These are phyloP conservation scores for Trachelus troglodyta DNA, from an alignment of 2,888 invertebrate genomes.

Conservation along the genomic window DNA sequence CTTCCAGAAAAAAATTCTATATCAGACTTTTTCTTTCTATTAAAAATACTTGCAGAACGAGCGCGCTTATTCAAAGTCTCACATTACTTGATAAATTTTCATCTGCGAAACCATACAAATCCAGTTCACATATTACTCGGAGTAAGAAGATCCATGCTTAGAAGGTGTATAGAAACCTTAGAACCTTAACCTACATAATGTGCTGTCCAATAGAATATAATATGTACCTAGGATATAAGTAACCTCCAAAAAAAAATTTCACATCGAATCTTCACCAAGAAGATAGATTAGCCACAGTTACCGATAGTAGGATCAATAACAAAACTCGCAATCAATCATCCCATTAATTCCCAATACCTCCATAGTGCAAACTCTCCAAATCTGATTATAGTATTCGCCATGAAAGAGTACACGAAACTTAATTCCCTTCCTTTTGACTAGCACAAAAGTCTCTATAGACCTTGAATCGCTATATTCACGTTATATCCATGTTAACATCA, in stretches of 20 bases:
- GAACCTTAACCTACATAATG: constrained; percentile 26
- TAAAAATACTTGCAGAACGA: not conserved
- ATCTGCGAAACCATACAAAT: constrained; percentile 35
- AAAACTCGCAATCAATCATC: not conserved
- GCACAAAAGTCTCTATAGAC: not conserved
- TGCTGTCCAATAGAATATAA: constrained; percentile 29
- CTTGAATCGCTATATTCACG: not conserved
- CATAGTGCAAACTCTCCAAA: not conserved
- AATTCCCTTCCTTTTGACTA: not conserved
- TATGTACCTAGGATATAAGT: not conserved
- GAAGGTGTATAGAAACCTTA: constrained; percentile 35
- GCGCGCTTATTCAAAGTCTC: constrained; percentile 17
- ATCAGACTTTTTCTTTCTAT: not conserved
- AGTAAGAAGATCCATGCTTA: constrained; percentile 30
- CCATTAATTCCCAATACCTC: not conserved
- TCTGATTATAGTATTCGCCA: not conserved
- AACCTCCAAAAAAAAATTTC: not conserved
- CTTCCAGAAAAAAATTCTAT: not conserved
- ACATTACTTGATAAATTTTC: constrained; percentile 31
- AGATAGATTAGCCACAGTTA: not conserved
- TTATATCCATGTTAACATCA: not conserved
- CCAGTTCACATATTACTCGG: constrained; percentile 23
- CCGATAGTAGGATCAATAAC: not conserved
- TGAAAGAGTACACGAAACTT: not conserved
- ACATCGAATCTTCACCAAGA: not conserved